Conservation (phyloP, 1,140 invertebrate genomes). For the Goniozus legneri region DNA sequence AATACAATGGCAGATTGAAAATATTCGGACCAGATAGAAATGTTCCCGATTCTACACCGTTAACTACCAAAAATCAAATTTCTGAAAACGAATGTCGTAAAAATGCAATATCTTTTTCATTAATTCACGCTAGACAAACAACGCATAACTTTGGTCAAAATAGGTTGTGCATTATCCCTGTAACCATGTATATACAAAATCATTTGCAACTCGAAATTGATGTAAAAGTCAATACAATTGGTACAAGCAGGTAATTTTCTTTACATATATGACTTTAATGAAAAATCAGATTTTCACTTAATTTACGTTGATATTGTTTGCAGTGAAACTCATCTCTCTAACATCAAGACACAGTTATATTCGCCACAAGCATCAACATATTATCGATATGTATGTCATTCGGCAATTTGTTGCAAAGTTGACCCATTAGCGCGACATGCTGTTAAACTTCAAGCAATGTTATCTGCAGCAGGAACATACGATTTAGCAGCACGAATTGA, state of each 20-base stretch:
- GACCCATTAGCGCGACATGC: conserved; percentile 31
- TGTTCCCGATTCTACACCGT: conserved; percentile 22
- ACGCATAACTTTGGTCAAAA: conserved; percentile 42
- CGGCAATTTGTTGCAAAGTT: conserved; percentile 40
- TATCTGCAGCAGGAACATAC: conserved; percentile 46
- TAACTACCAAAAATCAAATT: conserved; percentile 29
- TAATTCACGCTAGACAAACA: conserved; percentile 36
- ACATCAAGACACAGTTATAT: conserved; percentile 45
- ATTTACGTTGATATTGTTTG: conserved; percentile 25
- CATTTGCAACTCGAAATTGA: conserved; percentile 37
- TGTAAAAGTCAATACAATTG: conserved; percentile 45
- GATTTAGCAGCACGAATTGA: conserved; percentile 48
- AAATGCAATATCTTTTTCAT: conserved; percentile 40
- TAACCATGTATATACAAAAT: conserved; percentile 46
- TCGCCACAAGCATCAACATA: conserved; percentile 47
- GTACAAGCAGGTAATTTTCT: conserved; percentile 44
- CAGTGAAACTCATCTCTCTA: conserved; percentile 41
- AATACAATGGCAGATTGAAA: conserved; percentile 40
- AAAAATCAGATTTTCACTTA: neutral
- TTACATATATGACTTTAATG: conserved; percentile 2
- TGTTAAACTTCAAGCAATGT: conserved; percentile 40
- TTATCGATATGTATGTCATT: conserved; percentile 49
- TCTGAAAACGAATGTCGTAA: conserved; percentile 35
- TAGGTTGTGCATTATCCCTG: conserved; percentile 42
- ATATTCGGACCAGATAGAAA: conserved; percentile 51